A percentile compares a stretch with the other conserved stretches of the same genome.
These are phyloP conservation scores for Lanius collurio DNA, from an alignment of 2,113 vertebrate genomes.

Conservation along the genomic window DNA sequence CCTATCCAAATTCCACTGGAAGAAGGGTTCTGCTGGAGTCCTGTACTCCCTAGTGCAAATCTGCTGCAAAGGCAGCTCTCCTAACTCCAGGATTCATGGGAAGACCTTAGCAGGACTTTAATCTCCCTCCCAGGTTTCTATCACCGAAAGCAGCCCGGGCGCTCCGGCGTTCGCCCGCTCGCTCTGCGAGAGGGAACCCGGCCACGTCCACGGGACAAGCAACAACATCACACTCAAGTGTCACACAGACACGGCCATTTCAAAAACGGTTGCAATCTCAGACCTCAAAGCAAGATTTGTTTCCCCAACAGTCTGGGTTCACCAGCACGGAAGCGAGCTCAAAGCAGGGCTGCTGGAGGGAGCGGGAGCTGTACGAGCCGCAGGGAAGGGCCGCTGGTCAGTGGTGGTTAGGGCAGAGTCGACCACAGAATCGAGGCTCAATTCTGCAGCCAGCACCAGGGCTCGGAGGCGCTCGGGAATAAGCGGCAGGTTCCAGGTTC, in stretches of 20 bases:
- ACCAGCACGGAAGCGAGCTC: background rate
- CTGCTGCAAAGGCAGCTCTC: background rate
- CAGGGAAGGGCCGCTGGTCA: background rate
- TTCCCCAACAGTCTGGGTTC: background rate
- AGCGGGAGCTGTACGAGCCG: background rate
- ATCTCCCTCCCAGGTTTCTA: background rate
- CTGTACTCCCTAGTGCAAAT: background rate
- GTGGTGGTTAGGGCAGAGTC: conserved; percentile 18
- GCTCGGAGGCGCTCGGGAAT: background rate
- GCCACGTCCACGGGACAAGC: background rate
- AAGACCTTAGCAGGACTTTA: background rate
- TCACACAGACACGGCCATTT: conserved; percentile 51
- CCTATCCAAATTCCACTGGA: background rate
- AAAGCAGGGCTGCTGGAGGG: background rate
- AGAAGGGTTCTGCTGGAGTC: background rate
- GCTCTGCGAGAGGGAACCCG: background rate
- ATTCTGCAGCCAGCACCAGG: background rate
- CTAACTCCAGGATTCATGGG: background rate
- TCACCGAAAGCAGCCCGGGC: background rate
- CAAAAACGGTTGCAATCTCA: conserved; percentile 51
- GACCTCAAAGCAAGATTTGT: background rate
- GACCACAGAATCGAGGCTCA: background rate
- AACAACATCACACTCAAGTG: background rate
- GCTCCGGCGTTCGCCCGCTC: background rate
- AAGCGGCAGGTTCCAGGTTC: conserved; percentile 15